Evolutionary conservation across 2,888 invertebrate genomes (phyloP), one percentile per base, ranked within the genome.

Genomic region (Iphiclides podalirius): DNA sequence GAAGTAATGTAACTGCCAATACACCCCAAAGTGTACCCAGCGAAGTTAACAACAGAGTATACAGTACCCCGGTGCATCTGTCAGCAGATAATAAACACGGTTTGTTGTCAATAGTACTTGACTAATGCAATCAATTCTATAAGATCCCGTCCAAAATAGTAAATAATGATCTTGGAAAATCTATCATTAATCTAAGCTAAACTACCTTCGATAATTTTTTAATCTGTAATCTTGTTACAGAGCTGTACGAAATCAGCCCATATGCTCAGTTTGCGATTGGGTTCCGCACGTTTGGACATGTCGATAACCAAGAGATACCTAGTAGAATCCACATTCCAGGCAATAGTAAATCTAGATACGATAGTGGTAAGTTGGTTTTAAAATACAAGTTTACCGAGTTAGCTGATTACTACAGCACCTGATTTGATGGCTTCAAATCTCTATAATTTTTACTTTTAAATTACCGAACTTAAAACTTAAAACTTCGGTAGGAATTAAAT

Each of bases 211-310:
- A n/a, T n/a, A n/a, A n/a, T n/a, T n/a, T n/a, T n/a, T n/a, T n/a
- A n/a, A n/a, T n/a, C n/a, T n/a, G 12, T 26, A 11, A 6, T 45
- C 11, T 2, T 31, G 11, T 74, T 72, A 0, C 77, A 88, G 89
- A 89, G 61, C 55, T 89, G 8, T 89, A 89, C 55, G 89, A 89
- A 53, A 89, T 89, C 61, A 89, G 89, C 64, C 89, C 89, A 0
- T 89, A 89, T 54, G 89, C 89, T 0, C 89, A 89, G 47, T 89
- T 89, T 39, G 87, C 87, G 0, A 79, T 89, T 43, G 89, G 89
- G 0, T 89, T 89, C 57, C 76, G 89, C n/a, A 89, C 89, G 1
- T 89, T 89, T n/a, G 89, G 89, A 0, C 89, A 89, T 52, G 87
- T 87, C 0, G 89, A 89, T 7, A 89, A 89, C 38, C 87, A 89